Base-by-base conservation (phyloP, 2,797 vertebrate genomes). In the Limosa lapponica region DNA sequence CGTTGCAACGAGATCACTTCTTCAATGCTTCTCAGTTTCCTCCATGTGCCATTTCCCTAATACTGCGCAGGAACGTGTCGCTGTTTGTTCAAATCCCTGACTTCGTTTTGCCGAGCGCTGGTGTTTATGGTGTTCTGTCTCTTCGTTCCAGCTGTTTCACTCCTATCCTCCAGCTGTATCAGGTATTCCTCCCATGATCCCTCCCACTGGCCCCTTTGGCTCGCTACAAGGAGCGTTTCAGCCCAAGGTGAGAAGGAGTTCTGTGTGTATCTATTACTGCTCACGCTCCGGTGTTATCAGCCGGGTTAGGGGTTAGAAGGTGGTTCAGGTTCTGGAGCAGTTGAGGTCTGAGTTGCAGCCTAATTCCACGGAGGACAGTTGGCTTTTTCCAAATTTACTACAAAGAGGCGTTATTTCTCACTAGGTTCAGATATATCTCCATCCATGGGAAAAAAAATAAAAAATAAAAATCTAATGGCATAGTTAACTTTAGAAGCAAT, bases 191-290 rank as follows among this genome's bases (percentile, higher is more conserved):
- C 99, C 99, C 43, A 99, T 99, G 99, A 99, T 99, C 92, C 99
- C 99, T 61, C 99, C 99, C 19, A 99, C 98, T 1, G 99, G 99
- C 92, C 99, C 99, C 79, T 99, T 99, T 79, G 99, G 99, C 95
- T 99, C 99, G 1, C 98, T 99, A 55, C 99, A 99, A 98, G 99
- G 99, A 95, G 99, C 99, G 48, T 99, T 99, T 97, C 99, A 99
- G 78, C 99, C 99, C 96, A 99, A 99, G 99, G 99, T 99, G 98
- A 97, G 97, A 59, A 59, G 39, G 25, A 74, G 24, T 88, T 54
- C 13, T 15, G 18, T 66, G 12, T 64, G 0, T 10, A 5, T 41
- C 27, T 28, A 1, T 69, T 27, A 25, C 59, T 32, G 13, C 43
- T 79, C 30, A 32, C 2, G 15, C 23, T 1, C 23, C 1, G 32